Base-by-base conservation (phyloP, 92 coral and sea anemone genomes). In the Actinostola sp. region DNA sequence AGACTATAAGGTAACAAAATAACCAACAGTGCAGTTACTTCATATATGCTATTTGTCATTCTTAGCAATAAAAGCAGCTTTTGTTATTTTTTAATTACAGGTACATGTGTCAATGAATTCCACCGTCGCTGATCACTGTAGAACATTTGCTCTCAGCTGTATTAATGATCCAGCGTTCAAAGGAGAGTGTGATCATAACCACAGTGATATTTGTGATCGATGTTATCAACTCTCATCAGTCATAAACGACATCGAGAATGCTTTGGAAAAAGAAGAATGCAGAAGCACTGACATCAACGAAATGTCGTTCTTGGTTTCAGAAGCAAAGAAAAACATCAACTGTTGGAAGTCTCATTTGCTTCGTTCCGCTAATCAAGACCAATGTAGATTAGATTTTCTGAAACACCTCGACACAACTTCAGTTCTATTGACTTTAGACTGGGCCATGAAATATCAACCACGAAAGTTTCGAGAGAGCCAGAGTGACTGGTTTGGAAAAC, bases 261-360 rank as follows among this genome's bases (percentile, higher is more conserved):
- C 21, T 0, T 32, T 60, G 10, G n/a, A 60, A 28, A 9, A 60
- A 34, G 66, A 39, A 2, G 66, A 60, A 8, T 60, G 66, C 23
- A 16, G n/a, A 16, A 15, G n/a, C 2, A 42, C 41, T 11, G 23
- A 20, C 41, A 77, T 54, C 8, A 63, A 77, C 3, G 75, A 77
- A 32, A 26, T 77, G 58, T 32, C 6, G n/a, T 77, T 67, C 39
- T 52, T 67, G 1, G 52, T 72, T 33, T 31, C 51, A 30, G 61
- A 67, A 58, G 83, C 76, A 44, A 77, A 43, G 52, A 23, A 59
- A 66, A 70, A 50, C 72, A 79, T 79, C 56, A 14, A 32, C 44
- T 67, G 72, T 29, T 79, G 84, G 84, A 79, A 70, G 38, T 49
- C 84, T 9, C 78, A 79, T 51, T 59, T 70, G 59, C 61, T 79